Conservation (phyloP, 2,888 invertebrate genomes). For the Agonum fuliginosum region DNA sequence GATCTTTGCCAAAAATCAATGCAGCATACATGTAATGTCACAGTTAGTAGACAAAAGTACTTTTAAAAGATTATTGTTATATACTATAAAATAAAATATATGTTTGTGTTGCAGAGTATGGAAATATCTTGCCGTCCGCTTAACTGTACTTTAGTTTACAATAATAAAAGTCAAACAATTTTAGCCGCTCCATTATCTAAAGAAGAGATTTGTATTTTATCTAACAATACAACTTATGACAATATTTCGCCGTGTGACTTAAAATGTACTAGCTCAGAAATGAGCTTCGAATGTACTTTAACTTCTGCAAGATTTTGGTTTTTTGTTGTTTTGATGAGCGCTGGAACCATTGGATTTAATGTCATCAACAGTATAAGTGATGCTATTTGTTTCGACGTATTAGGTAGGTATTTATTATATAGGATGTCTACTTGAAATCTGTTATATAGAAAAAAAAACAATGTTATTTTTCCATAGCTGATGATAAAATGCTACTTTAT, state of each 20-base stretch:
- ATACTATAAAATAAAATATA: too few species aligned
- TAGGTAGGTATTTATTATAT: conserved; percentile 76
- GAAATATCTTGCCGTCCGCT: not conserved
- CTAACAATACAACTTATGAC: not conserved
- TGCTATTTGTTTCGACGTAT: conserved; percentile 91
- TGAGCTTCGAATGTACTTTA: conserved; percentile 73
- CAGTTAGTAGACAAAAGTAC: conserved; percentile 68
- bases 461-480: too few species aligned
- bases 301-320: conserved; percentile 81
- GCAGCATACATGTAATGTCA: conserved; percentile 70
- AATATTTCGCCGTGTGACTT: conserved; percentile 2
- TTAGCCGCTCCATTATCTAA: not conserved
- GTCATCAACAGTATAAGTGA: conserved; percentile 92
- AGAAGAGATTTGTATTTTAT: conserved; percentile 16
- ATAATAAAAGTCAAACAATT: conserved; percentile 27
- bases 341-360: conserved; percentile 87
- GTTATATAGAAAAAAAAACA: too few species aligned
- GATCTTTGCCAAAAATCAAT: conserved; percentile 33
- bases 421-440: too few species aligned
- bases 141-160: conserved; percentile 1
- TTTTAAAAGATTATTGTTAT: too few species aligned
- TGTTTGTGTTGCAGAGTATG: not conserved
- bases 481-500: too few species aligned
- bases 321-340: conserved; percentile 82
- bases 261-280: conserved; percentile 62